phyloP scores from a whole-genome alignment of 2,113 vertebrate species.

The Chaetodon auriga region DNA sequence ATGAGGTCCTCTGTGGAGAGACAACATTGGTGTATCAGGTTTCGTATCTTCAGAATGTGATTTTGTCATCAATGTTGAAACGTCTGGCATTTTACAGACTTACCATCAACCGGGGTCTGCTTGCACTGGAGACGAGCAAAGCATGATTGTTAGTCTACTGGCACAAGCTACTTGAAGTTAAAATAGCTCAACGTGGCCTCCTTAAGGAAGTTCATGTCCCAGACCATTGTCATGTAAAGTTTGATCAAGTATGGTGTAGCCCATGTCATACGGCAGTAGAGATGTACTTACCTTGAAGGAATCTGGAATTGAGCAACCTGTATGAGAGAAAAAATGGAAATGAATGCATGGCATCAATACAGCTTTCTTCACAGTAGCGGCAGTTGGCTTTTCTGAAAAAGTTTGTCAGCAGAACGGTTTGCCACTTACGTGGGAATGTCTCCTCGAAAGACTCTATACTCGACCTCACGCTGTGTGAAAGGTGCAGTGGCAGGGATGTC shows the following conservation, averaged over 20 bases:
- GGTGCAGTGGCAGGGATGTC: no score
- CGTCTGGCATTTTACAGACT: constrained; percentile 16
- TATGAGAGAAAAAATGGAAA: constrained; percentile 20
- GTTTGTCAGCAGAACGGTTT: no score
- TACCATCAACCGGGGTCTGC: constrained; percentile 56
- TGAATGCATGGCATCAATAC: neutral
- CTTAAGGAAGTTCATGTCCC: neutral
- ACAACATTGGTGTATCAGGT: neutral
- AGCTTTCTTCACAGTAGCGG: no score
- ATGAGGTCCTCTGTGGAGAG: constrained; percentile 49
- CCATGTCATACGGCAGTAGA: neutral
- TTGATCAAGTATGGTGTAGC: neutral
- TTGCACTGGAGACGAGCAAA: constrained; percentile 59
- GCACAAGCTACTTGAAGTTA: neutral
- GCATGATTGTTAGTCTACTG: constrained; percentile 8
- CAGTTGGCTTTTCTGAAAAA: no score
- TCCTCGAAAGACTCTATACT: no score
- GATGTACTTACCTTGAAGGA: constrained; percentile 31
- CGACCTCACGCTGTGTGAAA: no score
- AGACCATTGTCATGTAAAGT: neutral
- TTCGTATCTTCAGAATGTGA: neutral
- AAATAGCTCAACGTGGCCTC: neutral
- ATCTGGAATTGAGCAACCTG: constrained; percentile 36
- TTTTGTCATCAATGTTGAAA: neutral
- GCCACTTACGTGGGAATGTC: no score